Evolutionary conservation across 2,888 invertebrate genomes (phyloP).

Genomic region (Drepana falcataria): DNA sequence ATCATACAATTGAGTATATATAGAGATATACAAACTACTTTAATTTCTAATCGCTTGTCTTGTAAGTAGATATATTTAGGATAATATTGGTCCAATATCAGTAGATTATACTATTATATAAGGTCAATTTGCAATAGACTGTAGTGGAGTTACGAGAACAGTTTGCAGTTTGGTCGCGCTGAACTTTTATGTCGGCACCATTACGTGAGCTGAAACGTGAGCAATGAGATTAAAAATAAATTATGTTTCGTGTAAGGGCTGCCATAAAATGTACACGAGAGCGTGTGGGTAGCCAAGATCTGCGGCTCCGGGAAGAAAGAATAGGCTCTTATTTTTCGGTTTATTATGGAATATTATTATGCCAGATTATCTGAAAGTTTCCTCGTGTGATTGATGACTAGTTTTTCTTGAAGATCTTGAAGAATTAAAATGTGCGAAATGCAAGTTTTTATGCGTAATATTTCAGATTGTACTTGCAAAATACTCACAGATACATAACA

Average conservation of each 20-base stretch:
- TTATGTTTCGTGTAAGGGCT: constrained; percentile 56
- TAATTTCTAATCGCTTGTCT: no score
- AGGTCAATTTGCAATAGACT: constrained; percentile 26
- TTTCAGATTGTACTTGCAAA: no score
- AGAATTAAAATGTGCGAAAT: not conserved
- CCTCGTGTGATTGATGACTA: not conserved
- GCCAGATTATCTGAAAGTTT: not conserved
- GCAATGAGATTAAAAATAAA: constrained; percentile 74
- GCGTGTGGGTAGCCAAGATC: constrained; percentile 19
- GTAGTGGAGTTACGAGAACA: constrained; percentile 46
- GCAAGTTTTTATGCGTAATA: not conserved
- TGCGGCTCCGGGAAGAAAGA: constrained; percentile 12
- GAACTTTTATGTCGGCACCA: constrained; percentile 70
- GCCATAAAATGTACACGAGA: constrained; percentile 40
- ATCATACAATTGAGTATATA: no score
- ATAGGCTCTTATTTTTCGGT: constrained; percentile 10
- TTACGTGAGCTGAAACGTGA: constrained; percentile 73
- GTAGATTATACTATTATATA: no score
- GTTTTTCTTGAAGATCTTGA: not conserved
- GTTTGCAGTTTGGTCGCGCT: constrained; percentile 66
- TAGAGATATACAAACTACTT: no score
- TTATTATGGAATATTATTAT: constrained; percentile 5
- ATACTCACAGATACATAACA: no score
- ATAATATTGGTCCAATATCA: no score
- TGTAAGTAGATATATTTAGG: no score